Conservation (phyloP, 2,888 invertebrate genomes). For the Aspidapion aeneum region DNA sequence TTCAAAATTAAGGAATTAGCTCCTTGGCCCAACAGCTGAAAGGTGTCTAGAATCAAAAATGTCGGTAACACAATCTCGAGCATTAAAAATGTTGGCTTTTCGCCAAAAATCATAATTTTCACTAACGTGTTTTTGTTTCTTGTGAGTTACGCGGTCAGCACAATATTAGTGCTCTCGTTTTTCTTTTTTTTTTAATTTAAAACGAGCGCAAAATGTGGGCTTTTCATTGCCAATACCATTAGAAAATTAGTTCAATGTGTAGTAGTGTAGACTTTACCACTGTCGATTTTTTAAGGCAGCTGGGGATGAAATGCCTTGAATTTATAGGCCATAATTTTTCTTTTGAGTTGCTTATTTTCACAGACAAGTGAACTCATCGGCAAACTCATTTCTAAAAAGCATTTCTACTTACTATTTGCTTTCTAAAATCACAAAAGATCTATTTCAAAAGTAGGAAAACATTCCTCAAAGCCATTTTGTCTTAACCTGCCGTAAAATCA, state of each 20-base stretch:
- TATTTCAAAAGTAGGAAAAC: background rate
- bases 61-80: background rate
- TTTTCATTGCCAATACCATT: background rate
- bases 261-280: too few relatives aligned
- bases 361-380: too few relatives aligned
- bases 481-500: background rate
- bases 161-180: background rate
- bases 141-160: background rate
- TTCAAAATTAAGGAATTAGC: too few relatives aligned
- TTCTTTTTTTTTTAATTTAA: background rate
- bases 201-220: background rate
- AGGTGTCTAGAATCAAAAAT: background rate
- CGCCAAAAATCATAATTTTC: background rate
- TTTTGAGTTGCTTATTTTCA: too few relatives aligned
- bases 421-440: background rate
- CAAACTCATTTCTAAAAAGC: too few relatives aligned
- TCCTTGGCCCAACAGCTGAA: background rate
- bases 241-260: background rate
- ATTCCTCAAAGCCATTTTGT: background rate
- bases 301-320: too few relatives aligned
- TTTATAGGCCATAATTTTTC: too few relatives aligned
- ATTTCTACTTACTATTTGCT: too few relatives aligned
- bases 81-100: background rate
- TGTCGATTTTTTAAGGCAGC: too few relatives aligned
- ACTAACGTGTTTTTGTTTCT: background rate